Conservation (phyloP, 2,797 vertebrate genomes). For the Cottoperca gobio region DNA sequence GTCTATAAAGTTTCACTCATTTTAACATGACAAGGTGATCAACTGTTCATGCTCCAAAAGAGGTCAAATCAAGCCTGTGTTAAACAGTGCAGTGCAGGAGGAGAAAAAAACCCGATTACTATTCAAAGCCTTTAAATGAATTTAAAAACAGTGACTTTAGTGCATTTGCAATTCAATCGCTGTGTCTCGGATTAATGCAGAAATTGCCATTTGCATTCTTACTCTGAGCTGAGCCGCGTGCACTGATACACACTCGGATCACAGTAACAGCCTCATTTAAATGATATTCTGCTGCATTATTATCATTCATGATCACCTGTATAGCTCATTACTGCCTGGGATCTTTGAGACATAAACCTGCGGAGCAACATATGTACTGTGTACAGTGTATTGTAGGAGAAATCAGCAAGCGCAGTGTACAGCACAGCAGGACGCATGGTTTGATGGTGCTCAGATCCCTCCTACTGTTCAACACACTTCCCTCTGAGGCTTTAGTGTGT, state of each 20-base stretch:
- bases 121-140: slow-evolving; percentile 76
- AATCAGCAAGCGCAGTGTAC: slow-evolving; percentile 38
- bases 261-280: slow-evolving; percentile 59
- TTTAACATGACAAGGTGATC: slow-evolving; percentile 47
- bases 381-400: neutral
- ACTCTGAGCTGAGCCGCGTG: slow-evolving; percentile 49
- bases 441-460: slow-evolving; percentile 59
- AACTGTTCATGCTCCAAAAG: slow-evolving; percentile 42
- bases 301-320: slow-evolving; percentile 68
- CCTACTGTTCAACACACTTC: slow-evolving; percentile 69
- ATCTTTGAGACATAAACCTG: slow-evolving; percentile 24
- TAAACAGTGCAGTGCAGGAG: slow-evolving; percentile 32
- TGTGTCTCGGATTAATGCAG: slow-evolving; percentile 74
- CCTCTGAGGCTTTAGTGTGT: slow-evolving; percentile 71
- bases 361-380: slow-evolving; percentile 29
- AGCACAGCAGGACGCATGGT: slow-evolving; percentile 55
- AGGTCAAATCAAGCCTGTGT: slow-evolving; percentile 57
- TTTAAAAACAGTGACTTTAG: slow-evolving; percentile 77
- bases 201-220: slow-evolving; percentile 78
- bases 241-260: slow-evolving; percentile 58
- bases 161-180: slow-evolving; percentile 81
- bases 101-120: slow-evolving; percentile 52
- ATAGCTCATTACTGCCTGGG: slow-evolving; percentile 36
- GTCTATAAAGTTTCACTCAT: slow-evolving; percentile 17
- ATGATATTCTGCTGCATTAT: slow-evolving; percentile 48